Evolutionary conservation across 2,113 vertebrate genomes (phyloP), one percentile per base, ranked within the genome.

Genomic region (Pteronura brasiliensis): DNA sequence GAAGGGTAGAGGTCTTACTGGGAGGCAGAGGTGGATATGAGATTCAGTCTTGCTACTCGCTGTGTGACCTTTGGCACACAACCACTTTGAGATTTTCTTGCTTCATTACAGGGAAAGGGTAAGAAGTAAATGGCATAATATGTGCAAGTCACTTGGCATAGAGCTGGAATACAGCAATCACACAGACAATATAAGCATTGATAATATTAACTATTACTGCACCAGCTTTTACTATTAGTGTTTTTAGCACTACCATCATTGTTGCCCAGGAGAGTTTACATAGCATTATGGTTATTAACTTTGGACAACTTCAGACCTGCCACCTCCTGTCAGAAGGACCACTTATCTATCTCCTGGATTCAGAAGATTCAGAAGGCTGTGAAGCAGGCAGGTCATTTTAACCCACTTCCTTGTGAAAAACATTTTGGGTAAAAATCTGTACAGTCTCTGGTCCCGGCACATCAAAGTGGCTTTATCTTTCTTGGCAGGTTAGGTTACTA

Each of bases 401-500:
- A 49, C 87, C 80, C 77, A n/a, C 6, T 82, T 92, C 93, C 76
- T 83, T 1, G 20, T 90, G 42, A 65, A 47, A 95, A 80, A n/a
- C 63, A 36, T 92, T 96, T 90, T 12, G 44, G 65, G 52, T 77
- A 67, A 94, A 96, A 49, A 92, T 81, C 82, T 57, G 52, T 12
- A 82, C 87, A 90, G 23, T 92, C 39, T 97, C 91, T 97, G 34
- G 80, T 96, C 97, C 65, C 34, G n/a, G 23, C 34, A 69, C 89
- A 97, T 98, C 97, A 98, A 96, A 98, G 88, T 90, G 47, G 79
- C 55, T 97, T 97, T 95, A 96, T 94, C 96, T 97, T 76, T 98
- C 11, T 93, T 97, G 97, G 65, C 96, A 81, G 29, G 82, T 95
- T 96, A 81, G 61, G 86, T 34, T 27, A 9, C 85, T 79, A 95